Evolutionary conservation across 2,113 vertebrate species (phyloP).

Genomic region (Oreochromis aureus): DNA sequence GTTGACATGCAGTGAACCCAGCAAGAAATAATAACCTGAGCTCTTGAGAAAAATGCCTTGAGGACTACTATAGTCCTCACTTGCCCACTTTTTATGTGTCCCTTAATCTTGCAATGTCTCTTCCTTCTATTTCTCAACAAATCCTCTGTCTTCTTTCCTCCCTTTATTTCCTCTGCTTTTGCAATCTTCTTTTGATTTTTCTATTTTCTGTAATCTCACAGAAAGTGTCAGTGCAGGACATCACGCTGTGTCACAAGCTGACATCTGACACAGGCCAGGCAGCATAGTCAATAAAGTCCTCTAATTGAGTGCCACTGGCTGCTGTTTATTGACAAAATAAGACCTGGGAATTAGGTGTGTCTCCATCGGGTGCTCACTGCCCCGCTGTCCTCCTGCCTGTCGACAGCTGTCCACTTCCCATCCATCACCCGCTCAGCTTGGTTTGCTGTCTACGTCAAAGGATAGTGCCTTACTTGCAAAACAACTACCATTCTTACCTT

Average conservation of each 20-base stretch:
- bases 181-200: slow-evolving; percentile 47
- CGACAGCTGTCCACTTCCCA: slow-evolving; percentile 54
- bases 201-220: slow-evolving; percentile 63
- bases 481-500: not conserved
- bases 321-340: slow-evolving; percentile 74
- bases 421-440: slow-evolving; percentile 51
- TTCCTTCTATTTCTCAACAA: not conserved
- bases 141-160: not conserved
- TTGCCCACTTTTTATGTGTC: not conserved
- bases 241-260: slow-evolving; percentile 47
- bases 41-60: not conserved
- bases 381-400: slow-evolving; percentile 9
- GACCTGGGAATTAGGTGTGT: slow-evolving; percentile 68
- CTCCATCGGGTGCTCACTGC: slow-evolving; percentile 2
- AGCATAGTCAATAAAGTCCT: slow-evolving; percentile 67
- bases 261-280: slow-evolving; percentile 62
- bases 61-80: not conserved
- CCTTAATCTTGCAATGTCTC: not conserved
- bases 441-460: slow-evolving; percentile 18
- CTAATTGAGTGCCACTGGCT: slow-evolving; percentile 72
- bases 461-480: slow-evolving; percentile 12
- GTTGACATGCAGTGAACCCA: not conserved
- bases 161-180: slow-evolving; percentile 9
- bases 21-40: not conserved
- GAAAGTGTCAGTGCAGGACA: slow-evolving; percentile 31